Evolutionary conservation across 2,113 vertebrate genomes (phyloP).

Genomic region (Pseudopodoces humilis): DNA sequence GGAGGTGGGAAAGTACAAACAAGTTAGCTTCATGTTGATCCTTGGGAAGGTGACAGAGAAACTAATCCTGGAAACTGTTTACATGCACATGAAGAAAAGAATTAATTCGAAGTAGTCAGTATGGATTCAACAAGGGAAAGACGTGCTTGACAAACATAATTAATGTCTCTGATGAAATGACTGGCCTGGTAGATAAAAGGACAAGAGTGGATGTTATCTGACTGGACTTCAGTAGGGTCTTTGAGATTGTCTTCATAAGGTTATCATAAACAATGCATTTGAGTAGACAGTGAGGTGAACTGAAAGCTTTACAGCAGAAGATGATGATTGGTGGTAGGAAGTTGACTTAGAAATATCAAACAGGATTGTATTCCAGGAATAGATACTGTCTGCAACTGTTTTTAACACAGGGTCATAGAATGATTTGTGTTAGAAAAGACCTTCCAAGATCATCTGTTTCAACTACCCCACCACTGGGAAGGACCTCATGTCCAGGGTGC

Average conservation of each 20-base stretch:
- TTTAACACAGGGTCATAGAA: background rate
- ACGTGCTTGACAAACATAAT: background rate
- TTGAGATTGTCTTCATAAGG: background rate
- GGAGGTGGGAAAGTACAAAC: background rate
- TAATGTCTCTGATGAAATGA: background rate
- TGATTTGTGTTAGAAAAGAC: background rate
- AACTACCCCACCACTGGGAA: background rate
- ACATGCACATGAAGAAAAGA: background rate
- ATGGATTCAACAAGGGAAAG: background rate
- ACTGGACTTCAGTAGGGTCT: background rate
- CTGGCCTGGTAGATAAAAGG: background rate
- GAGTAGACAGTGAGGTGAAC: background rate
- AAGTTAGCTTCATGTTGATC: background rate
- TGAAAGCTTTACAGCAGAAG: background rate
- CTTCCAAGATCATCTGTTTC: background rate
- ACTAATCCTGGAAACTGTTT: rapidly evolving
- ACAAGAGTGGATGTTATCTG: background rate
- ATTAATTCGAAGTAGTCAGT: background rate
- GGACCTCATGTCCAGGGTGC: background rate
- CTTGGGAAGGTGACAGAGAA: background rate
- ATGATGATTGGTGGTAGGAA: background rate
- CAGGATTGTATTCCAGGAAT: background rate
- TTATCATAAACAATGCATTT: background rate
- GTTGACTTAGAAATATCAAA: background rate
- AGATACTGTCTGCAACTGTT: background rate